Base-by-base conservation (phyloP, 2,113 vertebrate genomes). In the Peromyscus leucopus region DNA sequence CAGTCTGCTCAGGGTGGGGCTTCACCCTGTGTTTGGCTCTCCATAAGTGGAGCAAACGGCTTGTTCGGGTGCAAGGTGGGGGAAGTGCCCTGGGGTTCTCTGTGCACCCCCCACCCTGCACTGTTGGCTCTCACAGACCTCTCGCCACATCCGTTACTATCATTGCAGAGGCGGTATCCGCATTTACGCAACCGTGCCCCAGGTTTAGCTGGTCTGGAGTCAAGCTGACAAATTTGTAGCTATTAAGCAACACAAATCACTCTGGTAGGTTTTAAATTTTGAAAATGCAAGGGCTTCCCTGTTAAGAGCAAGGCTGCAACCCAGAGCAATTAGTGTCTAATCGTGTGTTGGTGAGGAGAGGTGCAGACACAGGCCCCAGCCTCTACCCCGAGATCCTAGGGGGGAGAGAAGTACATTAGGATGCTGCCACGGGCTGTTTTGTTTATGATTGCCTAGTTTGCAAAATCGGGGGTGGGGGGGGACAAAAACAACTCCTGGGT, bases 191-290 rank as follows among this genome's bases (percentile, higher is more conserved):
- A 96, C 94, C 39, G 95, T 79, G 92, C 89, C 76, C 84, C 80
- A 48, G 90, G 94, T 95, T 97, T 85, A 31, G 90, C 69, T 76
- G 88, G 36, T 95, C 94, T 75, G 1, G 28, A 96, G 79, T 89
- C 90, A 95, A 87, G 95, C 90, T 91, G 93, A 97, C 96, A 97
- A 92, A 97, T 96, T 33, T 95, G 83, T 85, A 94, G 96, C 96
- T 95, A 88, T 97, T 97, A 96, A 87, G 92, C 90, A 97, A 92
- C 85, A 89, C 93, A 97, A 69, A 96, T 97, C 91, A 86, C 90
- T 61, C 57, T 46, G 42, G 61, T 92, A 72, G 63, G 59, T 57
- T 95, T 97, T 95, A 88, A 95, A 95, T 93, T 90, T 83, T 65
- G 79, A 90, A 97, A 93, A 93, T 93, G 92, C 94, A 95, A 94